phyloP scores from a whole-genome alignment of 1,140 invertebrate genomes.

The Trachymyrmex septentrionalis region DNA sequence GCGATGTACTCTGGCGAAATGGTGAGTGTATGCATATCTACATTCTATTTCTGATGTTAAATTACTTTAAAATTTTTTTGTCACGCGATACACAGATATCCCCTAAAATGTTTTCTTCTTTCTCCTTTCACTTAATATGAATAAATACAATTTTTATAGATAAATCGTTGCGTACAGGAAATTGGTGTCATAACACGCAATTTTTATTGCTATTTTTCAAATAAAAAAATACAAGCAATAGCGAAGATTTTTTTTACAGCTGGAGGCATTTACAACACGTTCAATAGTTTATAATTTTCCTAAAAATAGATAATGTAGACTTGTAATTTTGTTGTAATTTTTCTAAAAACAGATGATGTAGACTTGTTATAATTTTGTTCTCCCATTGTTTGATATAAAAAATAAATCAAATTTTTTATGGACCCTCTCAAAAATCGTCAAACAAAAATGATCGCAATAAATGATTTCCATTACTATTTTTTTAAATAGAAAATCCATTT shows the following conservation, averaged over 20 bases:
- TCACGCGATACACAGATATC: background rate
- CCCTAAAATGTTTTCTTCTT: background rate
- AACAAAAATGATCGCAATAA: too few species aligned
- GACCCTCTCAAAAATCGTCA: too few species aligned
- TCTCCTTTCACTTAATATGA: background rate
- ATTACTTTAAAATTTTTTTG: conserved; percentile 16
- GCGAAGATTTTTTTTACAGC: background rate
- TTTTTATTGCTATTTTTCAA: background rate
- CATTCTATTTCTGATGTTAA: background rate
- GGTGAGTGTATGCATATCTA: background rate
- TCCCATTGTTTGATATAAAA: too few species aligned
- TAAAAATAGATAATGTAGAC: too few species aligned
- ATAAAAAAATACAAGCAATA: background rate
- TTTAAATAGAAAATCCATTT: too few species aligned
- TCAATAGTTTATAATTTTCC: too few species aligned
- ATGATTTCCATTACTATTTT: too few species aligned
- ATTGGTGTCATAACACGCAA: background rate
- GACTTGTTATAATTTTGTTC: too few species aligned
- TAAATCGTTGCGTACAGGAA: background rate
- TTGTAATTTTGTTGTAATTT: too few species aligned
- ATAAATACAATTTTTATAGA: conserved; percentile 7
- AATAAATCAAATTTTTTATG: too few species aligned
- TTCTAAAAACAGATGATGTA: too few species aligned
- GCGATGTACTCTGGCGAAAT: background rate
- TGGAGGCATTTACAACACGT: background rate